Percentiles rank a stretch among this genome's conserved stretches.
Conservation (phyloP, 2,113 vertebrate species). For the Aepyceros melampus region DNA sequence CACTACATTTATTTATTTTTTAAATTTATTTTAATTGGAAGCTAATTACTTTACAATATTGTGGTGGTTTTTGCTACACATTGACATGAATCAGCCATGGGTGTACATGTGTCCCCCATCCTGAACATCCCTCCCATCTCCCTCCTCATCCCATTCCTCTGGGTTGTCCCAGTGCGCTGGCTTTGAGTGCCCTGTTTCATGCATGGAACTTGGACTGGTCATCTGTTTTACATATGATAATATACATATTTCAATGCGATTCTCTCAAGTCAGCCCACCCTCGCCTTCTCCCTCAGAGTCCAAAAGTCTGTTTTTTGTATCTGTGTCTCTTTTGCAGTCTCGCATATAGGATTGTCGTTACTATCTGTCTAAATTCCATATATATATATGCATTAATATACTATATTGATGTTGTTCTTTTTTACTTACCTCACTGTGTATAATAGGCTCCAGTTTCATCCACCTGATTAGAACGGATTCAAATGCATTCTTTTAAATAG, state of each 20-base stretch:
- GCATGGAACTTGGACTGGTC: not conserved
- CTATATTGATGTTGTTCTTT: not conserved
- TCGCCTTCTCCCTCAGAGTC: not conserved
- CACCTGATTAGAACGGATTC: not conserved
- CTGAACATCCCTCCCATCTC: not conserved
- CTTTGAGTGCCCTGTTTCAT: not conserved
- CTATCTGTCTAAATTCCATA: not conserved
- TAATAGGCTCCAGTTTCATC: not conserved
- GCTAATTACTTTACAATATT: not conserved
- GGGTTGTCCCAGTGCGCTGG: not conserved
- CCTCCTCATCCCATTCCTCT: not conserved
- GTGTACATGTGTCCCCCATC: not conserved
- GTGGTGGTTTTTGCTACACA: not conserved
- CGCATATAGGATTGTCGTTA: fast-evolving
- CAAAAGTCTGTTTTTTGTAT: not conserved
- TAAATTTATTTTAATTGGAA: not conserved
- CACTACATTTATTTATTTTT: not conserved
- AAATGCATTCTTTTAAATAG: not conserved
- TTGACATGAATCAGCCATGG: not conserved
- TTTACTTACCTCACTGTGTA: not conserved
- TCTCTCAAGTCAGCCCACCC: not conserved
- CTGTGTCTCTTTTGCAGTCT: not conserved
- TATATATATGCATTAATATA: not conserved
- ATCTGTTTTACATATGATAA: not conserved
- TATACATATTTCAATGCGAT: not conserved